Evolutionary conservation across 2,888 invertebrate species (phyloP).

Genomic region (Heliconius ethilla): DNA sequence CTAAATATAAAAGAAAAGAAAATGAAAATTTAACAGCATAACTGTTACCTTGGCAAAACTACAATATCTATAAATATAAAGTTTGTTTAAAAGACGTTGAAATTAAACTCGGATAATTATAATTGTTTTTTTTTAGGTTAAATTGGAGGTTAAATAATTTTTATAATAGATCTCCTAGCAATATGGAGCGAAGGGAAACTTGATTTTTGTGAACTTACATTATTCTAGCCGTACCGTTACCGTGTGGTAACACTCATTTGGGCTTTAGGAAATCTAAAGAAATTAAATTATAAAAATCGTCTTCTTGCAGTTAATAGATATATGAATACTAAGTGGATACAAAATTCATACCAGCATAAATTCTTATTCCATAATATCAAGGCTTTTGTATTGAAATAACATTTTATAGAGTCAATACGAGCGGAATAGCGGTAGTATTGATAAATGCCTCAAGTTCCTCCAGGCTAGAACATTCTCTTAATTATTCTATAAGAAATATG

Average conservation of each 20-base stretch:
- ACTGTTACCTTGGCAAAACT: background rate
- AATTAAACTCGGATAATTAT: too few species aligned
- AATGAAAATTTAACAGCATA: background rate
- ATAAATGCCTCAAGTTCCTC: conserved; percentile 16
- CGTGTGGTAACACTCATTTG: too few species aligned
- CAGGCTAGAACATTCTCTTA: background rate
- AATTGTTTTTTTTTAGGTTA: too few species aligned
- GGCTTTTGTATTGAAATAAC: background rate
- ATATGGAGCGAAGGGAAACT: too few species aligned
- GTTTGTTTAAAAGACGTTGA: too few species aligned
- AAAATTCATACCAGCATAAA: background rate
- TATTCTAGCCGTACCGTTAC: too few species aligned
- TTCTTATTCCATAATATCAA: background rate
- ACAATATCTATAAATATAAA: too few species aligned
- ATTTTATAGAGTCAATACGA: conserved; percentile 1
- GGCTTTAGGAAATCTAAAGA: too few species aligned
- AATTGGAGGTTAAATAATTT: too few species aligned
- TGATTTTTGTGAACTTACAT: too few species aligned
- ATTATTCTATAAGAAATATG: conserved; percentile 1
- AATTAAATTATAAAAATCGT: too few species aligned
- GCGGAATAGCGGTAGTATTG: conserved; percentile 18
- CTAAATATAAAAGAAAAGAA: background rate
- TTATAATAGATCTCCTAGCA: too few species aligned
- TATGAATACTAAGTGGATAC: background rate
- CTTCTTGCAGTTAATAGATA: background rate